Evolutionary conservation across 1,140 invertebrate genomes (phyloP), one percentile per base, ranked within the genome.

Genomic region (Anagrus nilaparvatae): DNA sequence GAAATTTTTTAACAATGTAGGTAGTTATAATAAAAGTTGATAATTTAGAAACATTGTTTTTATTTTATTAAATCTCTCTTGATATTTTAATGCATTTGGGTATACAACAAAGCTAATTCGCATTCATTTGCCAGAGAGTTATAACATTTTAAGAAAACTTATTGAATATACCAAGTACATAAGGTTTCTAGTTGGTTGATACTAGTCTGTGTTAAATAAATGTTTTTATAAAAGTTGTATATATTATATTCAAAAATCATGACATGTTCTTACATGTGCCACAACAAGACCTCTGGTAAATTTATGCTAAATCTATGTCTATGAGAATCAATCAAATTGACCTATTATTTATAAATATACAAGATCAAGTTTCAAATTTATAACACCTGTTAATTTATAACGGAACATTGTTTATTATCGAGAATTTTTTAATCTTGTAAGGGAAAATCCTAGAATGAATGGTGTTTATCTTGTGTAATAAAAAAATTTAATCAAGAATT

Each of bases 261-360:
- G n/a, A n/a, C n/a, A n/a, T n/a, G n/a, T n/a, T n/a, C n/a, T n/a
- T n/a, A n/a, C n/a, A n/a, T n/a, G n/a, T n/a, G n/a, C n/a, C n/a
- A n/a, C n/a, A n/a, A n/a, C n/a, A n/a, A n/a, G n/a, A n/a, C n/a
- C n/a, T n/a, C n/a, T n/a, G n/a, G n/a, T n/a, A n/a, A n/a, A n/a
- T n/a, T n/a, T 31, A n/a, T 30, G 1, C n/a, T n/a, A 24, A 48
- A 54, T 25, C 43, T 44, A 27, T 65, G 63, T 27, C 53, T 50
- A 37, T 65, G 63, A 8, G 63, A 59, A 48, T 65, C 63, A 35
- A 65, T 63, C 12, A 64, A 51, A 13, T 50, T 60, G 30, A 64
- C 48, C 59, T 63, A 32, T 21, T 38, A 1, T 48, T 32, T 40
- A 10, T 33, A 40, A 29, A 8, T 10, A 28, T 37, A n/a, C 19